Base-by-base conservation (phyloP, 2,888 invertebrate genomes). In the Xanthorhoe spadicearia region DNA sequence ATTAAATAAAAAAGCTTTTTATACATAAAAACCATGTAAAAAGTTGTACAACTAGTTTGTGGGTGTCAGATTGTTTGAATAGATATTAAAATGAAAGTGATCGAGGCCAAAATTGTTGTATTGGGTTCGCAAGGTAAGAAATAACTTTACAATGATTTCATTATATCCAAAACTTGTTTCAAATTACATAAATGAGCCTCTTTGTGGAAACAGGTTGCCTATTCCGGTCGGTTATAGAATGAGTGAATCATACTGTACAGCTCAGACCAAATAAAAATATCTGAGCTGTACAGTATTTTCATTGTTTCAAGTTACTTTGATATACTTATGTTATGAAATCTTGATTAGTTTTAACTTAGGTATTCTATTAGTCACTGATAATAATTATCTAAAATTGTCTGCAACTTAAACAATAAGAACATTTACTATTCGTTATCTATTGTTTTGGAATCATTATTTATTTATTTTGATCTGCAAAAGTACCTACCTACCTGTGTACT, bases 81-180 rank as follows among this genome's bases (percentile, higher is more conserved):
- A 71, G 70, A 76, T 70, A 76, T 53, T 65, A 87, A 83, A 84
- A 97, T 97, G 97, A 96, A 95, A 86, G 95, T 95, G 70, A 94
- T 97, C 72, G 96, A 96, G 85, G 97, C 96, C 68, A 98, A 98
- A 95, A 96, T 97, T 59, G 97, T 98, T 58, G 95, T 97, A 73
- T 93, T 98, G 66, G 98, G 98, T 62, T 94, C 96, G 59, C 95
- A 96, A 95, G 96, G 96, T 97, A 94, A 93, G 85, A 46, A 67
- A 68, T 58, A 65, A 64, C 58, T 59, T 67, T 68, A 64, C 32
- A 70, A 72, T 74, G 73, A 72, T 72, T 74, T 72, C 69, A 70
- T 68, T 56, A 17, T 15, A 5, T n/a, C 9, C 18, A 65, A 70
- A 74, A 74, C 74, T 71, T 53, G 74, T 74, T 69, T 63, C 32